A percentile compares a stretch with the other conserved stretches of the same genome.
Evolutionary conservation across 1,140 invertebrate species (phyloP).

Genomic region (Charaxes varanes): DNA sequence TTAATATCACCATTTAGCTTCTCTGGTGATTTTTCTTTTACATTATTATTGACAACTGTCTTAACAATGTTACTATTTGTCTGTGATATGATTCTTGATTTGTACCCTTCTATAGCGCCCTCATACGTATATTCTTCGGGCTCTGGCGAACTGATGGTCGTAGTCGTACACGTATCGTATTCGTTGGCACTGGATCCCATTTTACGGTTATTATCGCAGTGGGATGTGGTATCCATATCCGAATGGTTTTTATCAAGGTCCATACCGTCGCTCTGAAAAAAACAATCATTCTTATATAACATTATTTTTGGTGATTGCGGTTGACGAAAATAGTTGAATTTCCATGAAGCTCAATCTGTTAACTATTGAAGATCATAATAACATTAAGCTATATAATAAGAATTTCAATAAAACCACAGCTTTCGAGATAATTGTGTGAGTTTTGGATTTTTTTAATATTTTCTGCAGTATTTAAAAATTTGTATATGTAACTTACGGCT

Average conservation of each 20-base stretch:
- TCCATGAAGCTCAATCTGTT: neutral
- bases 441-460: no score
- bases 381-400: no score
- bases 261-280: constrained; percentile 78
- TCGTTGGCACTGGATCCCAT: constrained; percentile 72
- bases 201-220: constrained; percentile 65
- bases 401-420: no score
- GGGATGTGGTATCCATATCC: constrained; percentile 75
- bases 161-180: constrained; percentile 77
- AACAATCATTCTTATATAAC: constrained; percentile 8
- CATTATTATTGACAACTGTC: constrained; percentile 52
- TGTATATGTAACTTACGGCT: constrained; percentile 79
- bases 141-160: constrained; percentile 77
- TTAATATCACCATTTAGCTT: constrained; percentile 64
- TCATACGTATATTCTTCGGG: constrained; percentile 90
- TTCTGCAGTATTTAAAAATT: no score
- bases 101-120: constrained; percentile 88
- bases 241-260: constrained; percentile 79
- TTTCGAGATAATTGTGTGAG: no score
- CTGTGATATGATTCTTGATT: constrained; percentile 78
- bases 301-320: no score
- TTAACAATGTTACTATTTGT: constrained; percentile 66
- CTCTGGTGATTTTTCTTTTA: constrained; percentile 63
- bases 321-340: no score
- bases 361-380: constrained; percentile 2